Conservation (phyloP, 1,140 invertebrate species). For the Solenopsis invicta region DNA sequence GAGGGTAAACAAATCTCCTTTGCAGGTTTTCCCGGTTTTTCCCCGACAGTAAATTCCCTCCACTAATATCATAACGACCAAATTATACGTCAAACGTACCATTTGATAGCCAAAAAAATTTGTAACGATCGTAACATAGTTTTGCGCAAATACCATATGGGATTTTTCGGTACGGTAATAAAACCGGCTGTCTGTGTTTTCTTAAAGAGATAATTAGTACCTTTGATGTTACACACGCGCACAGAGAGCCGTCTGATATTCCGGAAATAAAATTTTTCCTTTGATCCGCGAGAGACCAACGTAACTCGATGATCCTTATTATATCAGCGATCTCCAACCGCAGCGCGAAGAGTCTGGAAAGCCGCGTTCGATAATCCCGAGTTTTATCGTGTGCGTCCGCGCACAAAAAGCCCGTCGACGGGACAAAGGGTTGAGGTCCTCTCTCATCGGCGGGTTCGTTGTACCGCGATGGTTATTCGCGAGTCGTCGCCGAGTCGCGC, state of each 20-base stretch:
- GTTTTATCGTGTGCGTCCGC: conserved; percentile 19
- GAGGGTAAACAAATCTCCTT: too few species aligned
- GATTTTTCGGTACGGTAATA: background rate
- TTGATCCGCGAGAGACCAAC: conserved; percentile 19
- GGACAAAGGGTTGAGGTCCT: conserved; percentile 25
- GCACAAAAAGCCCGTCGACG: conserved; percentile 18
- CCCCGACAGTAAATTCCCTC: too few species aligned
- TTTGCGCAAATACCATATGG: background rate
- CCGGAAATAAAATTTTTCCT: conserved; percentile 37
- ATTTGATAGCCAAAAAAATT: background rate
- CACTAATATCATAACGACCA: background rate
- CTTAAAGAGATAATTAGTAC: conserved; percentile 11
- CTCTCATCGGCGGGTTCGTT: conserved; percentile 33
- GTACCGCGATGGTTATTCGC: conserved; percentile 31
- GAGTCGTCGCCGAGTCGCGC: background rate
- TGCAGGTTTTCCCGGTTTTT: too few species aligned
- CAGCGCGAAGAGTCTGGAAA: conserved; percentile 14
- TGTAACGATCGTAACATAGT: background rate
- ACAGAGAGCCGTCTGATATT: background rate
- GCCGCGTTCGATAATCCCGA: conserved; percentile 20
- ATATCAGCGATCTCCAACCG: background rate
- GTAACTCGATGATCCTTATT: conserved; percentile 33
- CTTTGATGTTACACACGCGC: background rate
- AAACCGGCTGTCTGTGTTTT: background rate
- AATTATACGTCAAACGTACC: background rate